A percentile compares a stretch with the other conserved stretches of the same genome.
Conservation (phyloP, 2,888 invertebrate species). For the Caenorhabditis sulstoni region DNA sequence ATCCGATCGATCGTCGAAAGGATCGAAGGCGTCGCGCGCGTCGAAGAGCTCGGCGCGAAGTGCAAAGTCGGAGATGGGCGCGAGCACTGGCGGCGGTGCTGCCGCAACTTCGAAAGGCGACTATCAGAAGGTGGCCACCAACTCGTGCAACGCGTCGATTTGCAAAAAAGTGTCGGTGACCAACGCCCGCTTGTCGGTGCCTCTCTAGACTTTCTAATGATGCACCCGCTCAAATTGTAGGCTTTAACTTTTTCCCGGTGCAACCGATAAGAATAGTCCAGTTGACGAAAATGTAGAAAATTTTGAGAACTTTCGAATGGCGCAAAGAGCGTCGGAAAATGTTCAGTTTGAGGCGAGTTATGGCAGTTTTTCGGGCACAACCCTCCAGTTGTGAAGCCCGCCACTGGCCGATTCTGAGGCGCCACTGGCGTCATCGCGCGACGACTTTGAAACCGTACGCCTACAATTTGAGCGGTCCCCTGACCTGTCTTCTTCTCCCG, state of each 20-base stretch:
- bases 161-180: conserved; percentile 60
- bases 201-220: conserved; percentile 50
- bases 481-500: too few species aligned
- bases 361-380: too few species aligned
- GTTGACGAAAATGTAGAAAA: too few species aligned
- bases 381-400: too few species aligned
- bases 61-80: conserved; percentile 59
- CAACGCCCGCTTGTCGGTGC: conserved; percentile 66
- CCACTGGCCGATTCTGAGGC: too few species aligned
- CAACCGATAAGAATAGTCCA: too few species aligned
- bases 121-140: conserved; percentile 52
- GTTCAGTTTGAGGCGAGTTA: too few species aligned
- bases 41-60: conserved; percentile 63
- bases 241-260: not conserved
- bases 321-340: too few species aligned
- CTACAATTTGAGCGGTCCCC: too few species aligned
- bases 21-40: conserved; percentile 64
- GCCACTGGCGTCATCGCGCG: too few species aligned
- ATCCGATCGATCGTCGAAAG: conserved; percentile 67
- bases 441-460: too few species aligned
- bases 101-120: conserved; percentile 36
- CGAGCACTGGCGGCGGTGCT: conserved; percentile 21
- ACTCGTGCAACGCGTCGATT: conserved; percentile 57
- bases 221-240: not conserved
- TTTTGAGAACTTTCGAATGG: too few species aligned